Conservation (phyloP, 1,140 invertebrate species). For the Zophobas morio region DNA sequence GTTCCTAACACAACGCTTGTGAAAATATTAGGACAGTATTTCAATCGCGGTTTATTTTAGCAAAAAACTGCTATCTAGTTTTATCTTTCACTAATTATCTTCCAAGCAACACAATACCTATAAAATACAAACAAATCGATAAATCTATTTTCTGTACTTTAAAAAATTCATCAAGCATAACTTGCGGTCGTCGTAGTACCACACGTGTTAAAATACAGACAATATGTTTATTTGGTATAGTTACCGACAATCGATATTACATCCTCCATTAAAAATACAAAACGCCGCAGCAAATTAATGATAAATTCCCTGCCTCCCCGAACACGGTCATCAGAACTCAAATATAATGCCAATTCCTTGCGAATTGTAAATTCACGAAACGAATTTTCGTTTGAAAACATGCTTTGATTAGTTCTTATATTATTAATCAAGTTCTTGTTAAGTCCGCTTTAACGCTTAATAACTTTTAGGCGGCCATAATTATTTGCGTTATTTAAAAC, state of each 20-base stretch:
- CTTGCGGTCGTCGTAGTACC: neutral
- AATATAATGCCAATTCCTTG: neutral
- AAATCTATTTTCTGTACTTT: conserved; percentile 12
- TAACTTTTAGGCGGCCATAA: neutral
- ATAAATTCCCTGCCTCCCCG: no score
- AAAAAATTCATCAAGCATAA: conserved; percentile 15
- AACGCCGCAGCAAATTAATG: no score
- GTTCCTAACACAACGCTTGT: no score
- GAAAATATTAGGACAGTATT: no score
- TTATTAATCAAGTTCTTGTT: neutral
- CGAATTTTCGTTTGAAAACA: neutral
- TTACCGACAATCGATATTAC: no score
- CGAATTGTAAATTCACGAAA: neutral
- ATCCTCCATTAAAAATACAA: no score
- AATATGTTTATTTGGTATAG: neutral
- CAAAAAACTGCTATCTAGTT: no score
- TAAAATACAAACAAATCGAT: conserved; percentile 20
- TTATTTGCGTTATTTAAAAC: neutral
- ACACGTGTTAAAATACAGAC: neutral
- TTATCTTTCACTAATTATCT: no score
- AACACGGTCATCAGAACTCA: no score
- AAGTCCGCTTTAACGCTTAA: neutral
- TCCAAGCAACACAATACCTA: no score
- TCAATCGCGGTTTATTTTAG: no score
- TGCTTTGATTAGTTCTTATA: neutral